phyloP scores from a whole-genome alignment of 2,113 vertebrate genomes.

The Columbina picui region DNA sequence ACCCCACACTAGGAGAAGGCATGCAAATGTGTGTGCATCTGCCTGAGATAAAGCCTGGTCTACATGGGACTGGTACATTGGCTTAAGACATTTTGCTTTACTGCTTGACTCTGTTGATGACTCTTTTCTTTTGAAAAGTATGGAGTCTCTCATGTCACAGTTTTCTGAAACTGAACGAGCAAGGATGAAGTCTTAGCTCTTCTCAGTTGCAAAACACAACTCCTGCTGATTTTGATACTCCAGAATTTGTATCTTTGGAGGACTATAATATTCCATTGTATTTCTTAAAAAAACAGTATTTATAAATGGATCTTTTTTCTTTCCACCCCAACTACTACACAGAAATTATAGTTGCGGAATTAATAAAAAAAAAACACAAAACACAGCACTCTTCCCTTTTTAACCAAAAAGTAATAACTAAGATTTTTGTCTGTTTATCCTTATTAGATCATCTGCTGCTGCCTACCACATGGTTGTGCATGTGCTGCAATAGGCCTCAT shows the following conservation, averaged over 20 bases:
- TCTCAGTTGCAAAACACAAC: neutral
- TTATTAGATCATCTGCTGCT: neutral
- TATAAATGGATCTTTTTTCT: neutral
- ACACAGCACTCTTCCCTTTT: neutral
- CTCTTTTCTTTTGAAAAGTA: neutral
- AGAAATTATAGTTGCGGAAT: neutral
- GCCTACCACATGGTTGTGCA: neutral
- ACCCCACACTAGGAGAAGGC: neutral
- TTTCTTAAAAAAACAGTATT: neutral
- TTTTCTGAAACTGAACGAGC: neutral
- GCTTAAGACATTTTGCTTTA: neutral
- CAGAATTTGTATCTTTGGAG: neutral
- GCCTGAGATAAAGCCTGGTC: neutral
- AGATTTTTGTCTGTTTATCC: neutral
- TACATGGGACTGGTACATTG: fast-evolving
- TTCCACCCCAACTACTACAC: neutral
- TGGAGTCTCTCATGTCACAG: neutral
- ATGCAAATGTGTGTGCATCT: neutral
- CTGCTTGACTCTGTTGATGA: neutral
- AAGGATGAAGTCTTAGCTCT: neutral
- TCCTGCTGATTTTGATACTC: neutral
- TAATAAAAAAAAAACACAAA: neutral
- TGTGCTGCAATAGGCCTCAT: neutral
- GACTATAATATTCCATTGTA: neutral
- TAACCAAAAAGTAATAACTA: neutral